Percentiles rank a stretch among this genome's conserved stretches.
Conservation (phyloP, 1,140 invertebrate genomes). For the Rhizoglyphus robini region DNA sequence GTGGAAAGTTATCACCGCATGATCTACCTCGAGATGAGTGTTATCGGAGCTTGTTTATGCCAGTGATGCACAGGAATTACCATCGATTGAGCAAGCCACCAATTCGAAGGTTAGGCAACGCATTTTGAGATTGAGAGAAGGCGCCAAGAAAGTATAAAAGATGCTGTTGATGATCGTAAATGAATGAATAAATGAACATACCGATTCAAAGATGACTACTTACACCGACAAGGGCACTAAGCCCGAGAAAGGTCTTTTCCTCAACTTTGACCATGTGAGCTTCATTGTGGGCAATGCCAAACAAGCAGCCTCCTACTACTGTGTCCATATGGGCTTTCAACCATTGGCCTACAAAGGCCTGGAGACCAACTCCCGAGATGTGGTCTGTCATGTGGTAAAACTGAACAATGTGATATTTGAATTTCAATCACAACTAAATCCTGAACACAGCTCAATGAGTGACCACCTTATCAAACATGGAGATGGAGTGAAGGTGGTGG, state of each 20-base stretch:
- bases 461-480: slow-evolving; percentile 73
- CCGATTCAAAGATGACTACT: slow-evolving; percentile 43
- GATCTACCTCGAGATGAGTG: too few relatives aligned
- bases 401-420: slow-evolving; percentile 94
- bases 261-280: slow-evolving; percentile 79
- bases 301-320: slow-evolving; percentile 87
- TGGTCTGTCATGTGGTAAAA: slow-evolving; percentile 68
- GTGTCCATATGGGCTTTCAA: slow-evolving; percentile 78
- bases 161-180: too few relatives aligned
- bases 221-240: slow-evolving; percentile 77
- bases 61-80: too few relatives aligned
- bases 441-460: slow-evolving; percentile 54
- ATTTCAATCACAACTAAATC: slow-evolving; percentile 78
- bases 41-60: too few relatives aligned
- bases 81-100: too few relatives aligned
- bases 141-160: too few relatives aligned
- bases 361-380: slow-evolving; percentile 75
- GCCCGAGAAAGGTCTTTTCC: slow-evolving; percentile 48
- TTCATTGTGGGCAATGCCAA: slow-evolving; percentile 98
- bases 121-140: too few relatives aligned
- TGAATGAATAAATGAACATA: too few relatives aligned
- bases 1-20: too few relatives aligned
- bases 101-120: too few relatives aligned
- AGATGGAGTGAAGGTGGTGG: slow-evolving; percentile 91
- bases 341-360: slow-evolving; percentile 81